Evolutionary conservation across 2,113 vertebrate genomes (phyloP).

Genomic region (Promerops cafer): DNA sequence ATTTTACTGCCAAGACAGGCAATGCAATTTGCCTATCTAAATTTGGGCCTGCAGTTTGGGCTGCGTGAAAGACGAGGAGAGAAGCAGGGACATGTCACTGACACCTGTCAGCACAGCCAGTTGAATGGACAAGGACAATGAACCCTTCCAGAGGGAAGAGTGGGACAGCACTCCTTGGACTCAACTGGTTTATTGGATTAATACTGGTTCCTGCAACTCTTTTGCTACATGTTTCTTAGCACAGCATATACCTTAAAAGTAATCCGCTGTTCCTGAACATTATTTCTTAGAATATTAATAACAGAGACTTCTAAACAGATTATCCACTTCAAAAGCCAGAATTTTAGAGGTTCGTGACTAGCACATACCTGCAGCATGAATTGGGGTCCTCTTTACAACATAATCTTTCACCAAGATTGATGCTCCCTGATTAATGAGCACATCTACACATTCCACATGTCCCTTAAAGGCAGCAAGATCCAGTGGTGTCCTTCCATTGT

Average conservation of each 20-base stretch:
- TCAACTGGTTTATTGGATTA: not conserved
- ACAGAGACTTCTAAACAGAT: not conserved
- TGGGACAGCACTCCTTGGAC: not conserved
- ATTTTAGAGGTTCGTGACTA: not conserved
- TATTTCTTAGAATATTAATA: not conserved
- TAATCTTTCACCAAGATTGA: slow-evolving; percentile 97
- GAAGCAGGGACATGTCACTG: not conserved
- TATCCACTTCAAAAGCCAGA: not conserved
- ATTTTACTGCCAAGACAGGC: not conserved
- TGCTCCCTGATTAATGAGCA: slow-evolving; percentile 96
- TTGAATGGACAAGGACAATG: not conserved
- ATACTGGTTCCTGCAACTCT: not conserved
- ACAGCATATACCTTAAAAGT: not conserved
- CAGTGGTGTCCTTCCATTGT: slow-evolving; percentile 89
- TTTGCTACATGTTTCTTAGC: not conserved
- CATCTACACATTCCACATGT: slow-evolving; percentile 95
- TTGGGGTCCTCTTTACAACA: slow-evolving; percentile 90
- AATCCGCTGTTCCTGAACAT: not conserved
- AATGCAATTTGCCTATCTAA: not conserved
- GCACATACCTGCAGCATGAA: slow-evolving; percentile 90
- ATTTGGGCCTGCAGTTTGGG: not conserved
- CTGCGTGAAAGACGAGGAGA: accelerated
- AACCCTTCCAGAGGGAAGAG: not conserved
- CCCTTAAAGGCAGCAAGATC: slow-evolving; percentile 96
- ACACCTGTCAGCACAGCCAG: not conserved